Base-by-base conservation (phyloP, 2,113 vertebrate species). In the Phylloscopus whistleri region DNA sequence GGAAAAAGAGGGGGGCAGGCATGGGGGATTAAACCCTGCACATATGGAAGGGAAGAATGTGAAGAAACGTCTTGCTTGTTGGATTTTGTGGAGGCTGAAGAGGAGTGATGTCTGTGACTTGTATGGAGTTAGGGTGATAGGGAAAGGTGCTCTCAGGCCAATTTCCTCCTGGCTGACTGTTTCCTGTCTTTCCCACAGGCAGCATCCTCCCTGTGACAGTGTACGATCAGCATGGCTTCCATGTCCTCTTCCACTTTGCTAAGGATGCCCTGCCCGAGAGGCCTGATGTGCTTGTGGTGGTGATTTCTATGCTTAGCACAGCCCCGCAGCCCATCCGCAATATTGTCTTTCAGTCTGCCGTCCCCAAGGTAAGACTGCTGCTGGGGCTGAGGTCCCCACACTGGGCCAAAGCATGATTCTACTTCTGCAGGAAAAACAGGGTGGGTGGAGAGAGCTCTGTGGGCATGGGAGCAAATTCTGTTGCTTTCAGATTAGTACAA, bases 291-390 rank as follows among this genome's bases (percentile, higher is more conserved):
- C 97, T 99, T 43, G 99, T 99, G 88, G 99, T 99, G 79, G 99
- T 99, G 90, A 99, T 99, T 58, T 99, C 99, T 64, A 99, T 99
- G 99, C 97, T 99, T 44, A 99, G 99, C 84, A 99, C 99, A 0
- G 99, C 99, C 5, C 98, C 99, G 1, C 97, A 98, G 84, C 98
- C 99, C 16, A 98, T 99, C 95, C 98, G 98, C 89, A 99, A 98
- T 96, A 99, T 99, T 46, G 97, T 99, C 90, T 99, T 99, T 97
- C 99, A 99, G 97, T 98, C 99, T 6, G 99, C 99, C 1, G 99
- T 99, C 79, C 99, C 99, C 81, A 99, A 99, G 99, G 99, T 99
- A 95, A 78, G 92, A 46, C 35, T 10, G 4, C 67, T 83, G 39
- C 72, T 35, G 46, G 52, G 16, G 18, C 53, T 52, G 27, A 59